These are phyloP conservation scores for Actinemys pallida DNA, from an alignment of 2,113 vertebrate genomes.

Conservation along the genomic window DNA sequence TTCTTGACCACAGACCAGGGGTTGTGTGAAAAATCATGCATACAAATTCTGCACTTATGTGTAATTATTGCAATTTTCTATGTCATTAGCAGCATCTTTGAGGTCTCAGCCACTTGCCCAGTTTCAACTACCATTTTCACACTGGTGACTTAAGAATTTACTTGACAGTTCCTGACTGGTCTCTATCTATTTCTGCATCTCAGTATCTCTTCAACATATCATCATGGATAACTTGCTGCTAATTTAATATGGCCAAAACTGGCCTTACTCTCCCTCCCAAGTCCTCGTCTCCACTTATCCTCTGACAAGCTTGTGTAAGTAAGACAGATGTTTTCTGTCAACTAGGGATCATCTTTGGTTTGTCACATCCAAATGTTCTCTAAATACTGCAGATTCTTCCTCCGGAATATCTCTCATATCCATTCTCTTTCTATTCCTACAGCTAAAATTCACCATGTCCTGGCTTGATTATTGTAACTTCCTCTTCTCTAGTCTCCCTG, in stretches of 20 bases:
- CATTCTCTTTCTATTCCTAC: not conserved
- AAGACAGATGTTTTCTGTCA: fast-evolving
- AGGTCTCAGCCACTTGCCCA: not conserved
- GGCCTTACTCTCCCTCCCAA: too few species aligned
- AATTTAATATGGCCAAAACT: not conserved
- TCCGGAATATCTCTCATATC: not conserved
- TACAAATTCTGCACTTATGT: not conserved
- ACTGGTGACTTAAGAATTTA: not conserved
- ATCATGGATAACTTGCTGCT: not conserved
- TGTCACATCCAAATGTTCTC: fast-evolving
- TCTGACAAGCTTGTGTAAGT: too few species aligned
- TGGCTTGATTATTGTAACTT: not conserved
- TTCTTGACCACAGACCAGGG: not conserved
- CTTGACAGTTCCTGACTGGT: not conserved
- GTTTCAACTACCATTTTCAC: not conserved
- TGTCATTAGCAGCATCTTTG: not conserved
- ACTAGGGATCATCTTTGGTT: fast-evolving
- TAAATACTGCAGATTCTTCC: not conserved
- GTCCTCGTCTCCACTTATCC: not conserved
- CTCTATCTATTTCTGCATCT: not conserved
- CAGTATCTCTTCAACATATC: not conserved
- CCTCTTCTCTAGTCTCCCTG: not conserved
- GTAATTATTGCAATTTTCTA: not conserved
- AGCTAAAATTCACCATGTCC: not conserved
- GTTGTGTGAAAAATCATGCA: not conserved